Base-by-base conservation (phyloP, 2,797 vertebrate species). In the Merluccius polli region DNA sequence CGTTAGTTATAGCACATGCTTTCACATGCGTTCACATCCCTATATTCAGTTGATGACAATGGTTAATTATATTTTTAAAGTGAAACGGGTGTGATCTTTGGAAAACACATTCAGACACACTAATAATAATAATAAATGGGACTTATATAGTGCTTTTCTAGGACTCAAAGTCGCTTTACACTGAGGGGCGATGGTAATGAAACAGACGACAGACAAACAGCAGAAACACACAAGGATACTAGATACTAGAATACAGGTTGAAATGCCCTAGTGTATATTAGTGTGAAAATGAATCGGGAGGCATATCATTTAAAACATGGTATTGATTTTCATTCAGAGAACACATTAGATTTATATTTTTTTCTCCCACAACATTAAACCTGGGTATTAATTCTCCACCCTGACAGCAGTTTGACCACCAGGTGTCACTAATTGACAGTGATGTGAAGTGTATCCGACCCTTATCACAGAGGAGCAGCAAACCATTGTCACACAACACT, bases 381-480 rank as follows among this genome's bases (percentile, higher is more conserved):
- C 29, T 32, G 24, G 13, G 12, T 31, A 6, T 31, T 32, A 31
- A 4, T 31, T 68, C 65, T n/a, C 48, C 21, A 9, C 3, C 33
- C 59, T 63, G 59, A 27, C 27, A 69, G n/a, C 35, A 33, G 73
- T 74, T 74, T 41, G 69, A 75, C 90, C 88, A 92, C 88, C 73
- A 89, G 90, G 83, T 88, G 90, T 87, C 88, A 83, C 84, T 92
- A 84, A 87, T 82, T 65, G 76, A 87, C 89, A 89, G 71, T 1
- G 59, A 24, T 27, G 52, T 24, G n/a, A 27, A 24, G n/a, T 13
- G 59, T 12, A 27, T 27, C 59, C 4, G 59, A 27, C n/a, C 59
- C 59, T 27, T 27, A 8, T 27, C 52, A 27, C 52, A 63, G n/a
- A n/a, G n/a, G n/a, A n/a, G n/a, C n/a, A n/a, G n/a, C n/a, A n/a